Percentiles rank a stretch among this genome's conserved stretches.
Evolutionary conservation across 2,113 vertebrate species (phyloP).

Genomic region (Anhinga rufa): DNA sequence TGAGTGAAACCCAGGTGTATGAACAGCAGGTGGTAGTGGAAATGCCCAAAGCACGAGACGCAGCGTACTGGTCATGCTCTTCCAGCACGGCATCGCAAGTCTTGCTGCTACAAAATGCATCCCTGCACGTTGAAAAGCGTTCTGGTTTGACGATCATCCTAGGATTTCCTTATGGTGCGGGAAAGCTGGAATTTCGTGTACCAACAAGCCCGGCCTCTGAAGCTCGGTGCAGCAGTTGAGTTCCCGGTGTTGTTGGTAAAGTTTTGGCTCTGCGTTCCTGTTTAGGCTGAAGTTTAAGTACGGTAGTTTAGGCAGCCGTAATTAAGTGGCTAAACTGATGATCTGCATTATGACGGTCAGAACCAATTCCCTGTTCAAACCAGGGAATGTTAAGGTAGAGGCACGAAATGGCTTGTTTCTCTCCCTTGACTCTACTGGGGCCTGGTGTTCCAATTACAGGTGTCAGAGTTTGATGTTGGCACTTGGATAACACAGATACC

Average conservation of each 20-base stretch:
- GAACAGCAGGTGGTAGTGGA: not conserved
- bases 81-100: not conserved
- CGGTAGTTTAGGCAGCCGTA: not conserved
- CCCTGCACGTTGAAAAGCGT: no score
- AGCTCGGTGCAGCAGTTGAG: not conserved
- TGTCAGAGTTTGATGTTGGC: not conserved
- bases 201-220: not conserved
- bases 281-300: not conserved
- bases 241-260: not conserved
- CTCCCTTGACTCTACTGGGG: not conserved
- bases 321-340: not conserved
- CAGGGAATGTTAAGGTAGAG: not conserved
- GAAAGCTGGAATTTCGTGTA: not conserved
- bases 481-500: not conserved
- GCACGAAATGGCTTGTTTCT: not conserved
- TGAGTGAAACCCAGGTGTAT: not conserved
- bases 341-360: accelerated
- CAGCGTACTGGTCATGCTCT: accelerated
- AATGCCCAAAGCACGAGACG: not conserved
- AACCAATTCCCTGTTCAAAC: not conserved
- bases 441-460: not conserved
- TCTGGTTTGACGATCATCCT: not conserved
- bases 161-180: not conserved
- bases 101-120: not conserved
- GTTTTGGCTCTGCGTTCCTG: not conserved